Base-by-base conservation (phyloP, 2,113 vertebrate species). In the Jaculus jaculus region DNA sequence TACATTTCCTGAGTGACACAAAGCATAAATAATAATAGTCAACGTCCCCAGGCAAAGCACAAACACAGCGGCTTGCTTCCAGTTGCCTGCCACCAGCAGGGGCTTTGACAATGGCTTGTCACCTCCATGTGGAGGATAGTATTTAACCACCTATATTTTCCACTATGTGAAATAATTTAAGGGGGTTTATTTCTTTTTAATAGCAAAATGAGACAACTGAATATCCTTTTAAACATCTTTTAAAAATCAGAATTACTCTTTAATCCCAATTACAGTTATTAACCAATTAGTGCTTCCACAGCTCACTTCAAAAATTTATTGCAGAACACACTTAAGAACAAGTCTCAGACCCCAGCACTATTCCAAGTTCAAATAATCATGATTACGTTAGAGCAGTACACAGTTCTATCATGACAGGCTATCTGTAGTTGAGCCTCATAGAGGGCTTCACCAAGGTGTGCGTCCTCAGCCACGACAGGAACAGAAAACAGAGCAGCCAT, bases 241-340 rank as follows among this genome's bases (percentile, higher is more conserved):
- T 94, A 77, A 92, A 95, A 90, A 92, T 95, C 90, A 93, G 84
- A 95, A 94, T 90, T 95, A 96, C 92, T 96, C 93, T 95, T 94
- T 90, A 94, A 87, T 94, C 92, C 92, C 92, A 96, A 96, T 95
- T 95, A 94, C 34, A 71, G 95, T 92, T 95, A 97, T 97, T 97
- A 96, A 87, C 95, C 93, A 96, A 96, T 97, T 97, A 92, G 94
- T 89, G 92, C 91, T 83, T 95, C 85, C 72, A 89, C 61, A 75
- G 92, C 92, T 94, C 93, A 84, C 91, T 89, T 95, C 92, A 93
- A 94, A 91, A 90, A 96, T 95, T 91, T 88, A 93, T 89, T 61
- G 66, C 88, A 73, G 92, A 94, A 93, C 77, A 93, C 54, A 93
- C 94, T 97, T 90, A 92, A 95, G 94, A 96, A 95, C 87, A 63